Evolutionary conservation across 2,113 vertebrate species (phyloP).

Genomic region (Chaetura pelagica): DNA sequence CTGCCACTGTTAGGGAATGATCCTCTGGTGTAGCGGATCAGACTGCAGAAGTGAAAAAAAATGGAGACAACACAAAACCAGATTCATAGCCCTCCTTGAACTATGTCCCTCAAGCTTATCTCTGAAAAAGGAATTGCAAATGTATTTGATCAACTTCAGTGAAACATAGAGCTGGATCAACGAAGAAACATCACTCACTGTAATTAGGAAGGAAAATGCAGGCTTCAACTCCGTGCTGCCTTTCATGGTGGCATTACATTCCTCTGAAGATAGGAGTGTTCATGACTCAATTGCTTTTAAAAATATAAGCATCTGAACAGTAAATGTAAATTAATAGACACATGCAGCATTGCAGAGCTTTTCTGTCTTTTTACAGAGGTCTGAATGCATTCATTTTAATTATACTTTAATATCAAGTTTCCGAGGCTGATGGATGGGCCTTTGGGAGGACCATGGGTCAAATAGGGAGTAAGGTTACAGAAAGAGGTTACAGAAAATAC

Average conservation of each 20-base stretch:
- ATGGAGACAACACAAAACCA: not conserved
- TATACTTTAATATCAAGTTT: slow-evolving; percentile 18
- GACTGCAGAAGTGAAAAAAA: not conserved
- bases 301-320: not conserved
- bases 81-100: not conserved
- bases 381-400: not conserved
- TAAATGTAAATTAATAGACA: not conserved
- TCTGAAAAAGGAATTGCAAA: not conserved
- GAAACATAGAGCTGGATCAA: not conserved
- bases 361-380: not conserved
- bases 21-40: not conserved
- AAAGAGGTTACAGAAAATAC: slow-evolving; percentile 5
- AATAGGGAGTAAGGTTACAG: slow-evolving; percentile 3
- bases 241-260: not conserved
- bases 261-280: not conserved
- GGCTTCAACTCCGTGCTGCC: not conserved
- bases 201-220: not conserved
- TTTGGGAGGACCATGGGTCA: slow-evolving; percentile 17
- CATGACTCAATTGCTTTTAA: not conserved
- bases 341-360: not conserved
- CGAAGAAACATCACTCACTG: not conserved
- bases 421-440: not conserved
- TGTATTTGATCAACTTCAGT: not conserved
- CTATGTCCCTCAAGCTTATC: not conserved
- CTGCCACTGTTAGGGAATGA: not conserved